Percentiles rank a stretch among this genome's conserved stretches.
These are phyloP conservation scores for Phasianus colchicus DNA, from an alignment of 2,113 vertebrate species.

Conservation along the genomic window DNA sequence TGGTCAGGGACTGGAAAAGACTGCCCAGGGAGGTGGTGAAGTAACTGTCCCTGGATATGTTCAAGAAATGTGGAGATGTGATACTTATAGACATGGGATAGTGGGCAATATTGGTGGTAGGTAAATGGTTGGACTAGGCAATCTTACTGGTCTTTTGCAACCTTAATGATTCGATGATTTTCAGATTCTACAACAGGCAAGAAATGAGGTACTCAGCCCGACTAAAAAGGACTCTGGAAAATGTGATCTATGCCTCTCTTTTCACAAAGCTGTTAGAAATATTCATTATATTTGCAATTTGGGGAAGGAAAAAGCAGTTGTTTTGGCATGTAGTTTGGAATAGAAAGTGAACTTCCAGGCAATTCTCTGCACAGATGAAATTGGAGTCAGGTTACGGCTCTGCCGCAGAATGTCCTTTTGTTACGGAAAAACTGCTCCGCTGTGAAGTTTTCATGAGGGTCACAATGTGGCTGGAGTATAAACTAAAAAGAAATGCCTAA, in stretches of 20 bases:
- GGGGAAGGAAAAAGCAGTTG: neutral
- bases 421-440: neutral
- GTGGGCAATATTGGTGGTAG: no score
- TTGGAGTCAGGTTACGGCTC: neutral
- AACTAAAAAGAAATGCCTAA: slow-evolving; percentile 56
- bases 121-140: no score
- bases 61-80: no score
- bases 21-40: no score
- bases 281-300: slow-evolving; percentile 18
- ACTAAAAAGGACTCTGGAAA: neutral
- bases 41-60: no score
- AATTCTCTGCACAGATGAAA: neutral
- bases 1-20: no score
- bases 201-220: neutral
- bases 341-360: slow-evolving; percentile 13
- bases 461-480: slow-evolving; percentile 26
- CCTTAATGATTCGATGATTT: no score
- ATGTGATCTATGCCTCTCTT: neutral
- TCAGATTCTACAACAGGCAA: neutral
- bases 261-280: slow-evolving; percentile 8
- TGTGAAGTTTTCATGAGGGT: slow-evolving; percentile 30
- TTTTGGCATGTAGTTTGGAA: slow-evolving; percentile 15
- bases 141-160: no score
- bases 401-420: slow-evolving; percentile 42
- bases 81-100: no score